Base-by-base conservation (phyloP, 2,113 vertebrate genomes). In the Oceanites oceanicus region DNA sequence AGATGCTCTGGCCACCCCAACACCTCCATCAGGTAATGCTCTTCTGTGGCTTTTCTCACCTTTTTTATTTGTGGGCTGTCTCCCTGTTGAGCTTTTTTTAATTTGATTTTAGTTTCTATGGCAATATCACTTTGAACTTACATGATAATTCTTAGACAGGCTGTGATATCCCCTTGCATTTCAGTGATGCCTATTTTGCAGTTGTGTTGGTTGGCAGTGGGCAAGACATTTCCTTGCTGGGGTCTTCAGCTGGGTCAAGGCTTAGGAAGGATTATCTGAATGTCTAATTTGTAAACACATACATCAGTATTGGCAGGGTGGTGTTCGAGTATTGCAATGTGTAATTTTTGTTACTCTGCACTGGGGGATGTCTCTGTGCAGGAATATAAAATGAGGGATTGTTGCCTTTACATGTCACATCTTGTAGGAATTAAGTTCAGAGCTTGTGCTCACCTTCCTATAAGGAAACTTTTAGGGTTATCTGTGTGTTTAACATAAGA, bases 221-320 rank as follows among this genome's bases (percentile, higher is more conserved):
- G 10, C 4, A 49, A 59, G 6, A 5, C 7, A 0, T 20, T 53
- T 59, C 15, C 15, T 49, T 1, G 0, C 8, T 38, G 3, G 2
- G 13, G 4, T 78, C 30, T 62, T 52, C n/a, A 32, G 18, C 19
- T 30, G 7, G 1, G 6, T 63, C 34, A 63, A 47, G 10, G 15
- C 15, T 50, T 30, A 26, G 42, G 18, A 58, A 36, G 13, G 4
- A 3, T 27, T 56, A 20, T 45, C 45, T 32, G 30, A 85, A 44
- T 30, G 14, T 85, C 30, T 49, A 45, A 36, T 36, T 70, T 71
- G n/a, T 17, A 50, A 38, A 20, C 25, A 3, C 12, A 5, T 32
- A 7, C 11, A 36, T 45, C 13, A 21, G 10, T 16, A 32, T 4
- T 27, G 47, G 7, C 13, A 40, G 12, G 21, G 53, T 61, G 20